A percentile compares a stretch with the other conserved stretches of the same genome.
phyloP scores from a whole-genome alignment of 37 sponge, comb jelly and placozoan species.

The Spongilla lacustris region DNA sequence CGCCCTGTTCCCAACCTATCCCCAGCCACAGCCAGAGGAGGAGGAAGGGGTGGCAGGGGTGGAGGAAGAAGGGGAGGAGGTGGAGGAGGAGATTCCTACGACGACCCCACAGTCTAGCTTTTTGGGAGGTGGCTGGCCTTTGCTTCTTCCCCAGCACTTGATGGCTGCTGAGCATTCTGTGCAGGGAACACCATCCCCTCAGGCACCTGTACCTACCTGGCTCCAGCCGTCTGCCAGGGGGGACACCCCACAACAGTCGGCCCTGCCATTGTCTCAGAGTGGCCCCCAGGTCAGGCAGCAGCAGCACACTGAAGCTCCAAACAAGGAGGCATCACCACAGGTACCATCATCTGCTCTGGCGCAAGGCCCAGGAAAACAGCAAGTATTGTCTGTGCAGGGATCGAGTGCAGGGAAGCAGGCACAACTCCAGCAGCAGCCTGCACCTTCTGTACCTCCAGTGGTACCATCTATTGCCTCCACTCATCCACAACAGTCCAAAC shows the following conservation, averaged over 20 bases:
- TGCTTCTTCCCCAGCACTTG: neutral
- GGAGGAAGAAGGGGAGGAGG: conserved; percentile 1
- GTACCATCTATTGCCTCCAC: neutral
- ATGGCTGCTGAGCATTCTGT: neutral
- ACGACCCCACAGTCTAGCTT: neutral
- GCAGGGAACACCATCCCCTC: neutral
- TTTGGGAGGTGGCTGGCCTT: neutral
- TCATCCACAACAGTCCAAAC: neutral
- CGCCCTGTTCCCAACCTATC: neutral
- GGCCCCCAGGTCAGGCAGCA: neutral
- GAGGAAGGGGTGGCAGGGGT: neutral
- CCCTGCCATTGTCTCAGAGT: neutral
- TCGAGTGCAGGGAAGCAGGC: neutral
- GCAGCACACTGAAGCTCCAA: neutral
- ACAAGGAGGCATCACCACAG: neutral
- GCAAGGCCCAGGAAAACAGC: no score
- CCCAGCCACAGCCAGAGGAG: no score
- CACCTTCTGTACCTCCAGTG: neutral
- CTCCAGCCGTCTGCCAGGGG: neutral
- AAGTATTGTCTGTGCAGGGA: no score
- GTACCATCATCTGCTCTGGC: no score
- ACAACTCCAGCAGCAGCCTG: neutral
- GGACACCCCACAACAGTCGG: neutral
- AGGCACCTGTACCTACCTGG: neutral
- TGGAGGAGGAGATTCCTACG: neutral